Percentiles rank a stretch among this genome's conserved stretches.
These are phyloP conservation scores for Agapostemon virescens DNA, from an alignment of 2,888 invertebrate genomes.

Conservation along the genomic window DNA sequence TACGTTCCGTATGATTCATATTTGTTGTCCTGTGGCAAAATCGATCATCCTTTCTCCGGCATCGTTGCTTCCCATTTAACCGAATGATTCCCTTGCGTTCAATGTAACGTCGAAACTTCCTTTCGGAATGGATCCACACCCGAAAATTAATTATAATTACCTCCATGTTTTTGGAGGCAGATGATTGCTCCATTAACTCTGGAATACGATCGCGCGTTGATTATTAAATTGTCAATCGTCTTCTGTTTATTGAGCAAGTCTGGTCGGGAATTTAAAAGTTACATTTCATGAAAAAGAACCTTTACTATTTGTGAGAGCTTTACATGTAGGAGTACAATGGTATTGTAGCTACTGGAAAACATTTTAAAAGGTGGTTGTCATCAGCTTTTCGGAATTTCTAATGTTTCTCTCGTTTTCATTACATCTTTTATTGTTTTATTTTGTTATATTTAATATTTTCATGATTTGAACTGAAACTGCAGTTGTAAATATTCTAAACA, in stretches of 20 bases:
- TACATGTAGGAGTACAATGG: no score
- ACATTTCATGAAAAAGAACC: no score
- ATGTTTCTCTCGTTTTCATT: neutral
- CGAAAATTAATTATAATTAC: neutral
- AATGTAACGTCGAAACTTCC: slow-evolving; percentile 13
- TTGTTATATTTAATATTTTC: no score
- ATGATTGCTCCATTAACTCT: neutral
- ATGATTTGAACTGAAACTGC: neutral
- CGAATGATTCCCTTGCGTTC: neutral
- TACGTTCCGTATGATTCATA: slow-evolving; percentile 31
- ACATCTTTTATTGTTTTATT: no score
- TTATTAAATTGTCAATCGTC: neutral
- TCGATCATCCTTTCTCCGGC: slow-evolving; percentile 34
- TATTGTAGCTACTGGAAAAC: no score
- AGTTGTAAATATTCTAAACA: neutral
- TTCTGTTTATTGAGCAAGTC: neutral
- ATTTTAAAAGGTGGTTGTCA: neutral
- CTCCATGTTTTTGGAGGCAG: no score
- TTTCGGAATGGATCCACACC: neutral
- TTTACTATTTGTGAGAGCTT: no score
- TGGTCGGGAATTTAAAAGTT: neutral
- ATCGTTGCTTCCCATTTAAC: neutral
- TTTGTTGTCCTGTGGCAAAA: slow-evolving; percentile 49
- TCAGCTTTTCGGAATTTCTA: neutral
- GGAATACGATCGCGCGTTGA: neutral